A percentile compares a stretch with the other conserved stretches of the same genome.
phyloP scores from a whole-genome alignment of 2,888 invertebrate species.

The Merodon equestris region DNA sequence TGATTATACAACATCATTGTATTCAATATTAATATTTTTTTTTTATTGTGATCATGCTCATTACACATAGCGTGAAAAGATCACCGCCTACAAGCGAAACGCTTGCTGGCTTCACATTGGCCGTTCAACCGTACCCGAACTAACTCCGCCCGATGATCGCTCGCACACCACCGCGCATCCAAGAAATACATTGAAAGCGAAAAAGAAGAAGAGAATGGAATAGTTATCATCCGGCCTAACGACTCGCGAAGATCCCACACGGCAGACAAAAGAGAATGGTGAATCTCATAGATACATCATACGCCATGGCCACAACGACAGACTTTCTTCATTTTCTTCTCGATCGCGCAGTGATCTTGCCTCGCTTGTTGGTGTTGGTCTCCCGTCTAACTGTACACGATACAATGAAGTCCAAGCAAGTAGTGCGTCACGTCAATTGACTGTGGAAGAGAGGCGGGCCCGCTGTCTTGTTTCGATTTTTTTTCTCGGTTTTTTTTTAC shows the following conservation, averaged over 20 bases:
- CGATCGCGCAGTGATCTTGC: conserved; percentile 10
- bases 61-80: conserved; percentile 55
- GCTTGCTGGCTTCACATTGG: conserved; percentile 79
- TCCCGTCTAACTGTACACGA: too few relatives aligned
- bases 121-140: conserved; percentile 78
- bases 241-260: conserved; percentile 56
- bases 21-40: conserved; percentile 13
- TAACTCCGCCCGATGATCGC: conserved; percentile 78
- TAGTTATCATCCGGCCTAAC: conserved; percentile 47
- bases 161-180: conserved; percentile 43
- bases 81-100: conserved; percentile 74
- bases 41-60: conserved; percentile 59
- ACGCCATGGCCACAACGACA: conserved; percentile 57
- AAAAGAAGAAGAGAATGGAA: conserved; percentile 20
- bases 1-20: conserved; percentile 7
- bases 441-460: conserved; percentile 42
- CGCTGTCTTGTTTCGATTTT: conserved; percentile 15
- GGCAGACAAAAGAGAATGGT: conserved; percentile 47
- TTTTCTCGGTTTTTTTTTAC: not conserved
- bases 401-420: not conserved
- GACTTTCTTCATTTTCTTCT: conserved; percentile 65
- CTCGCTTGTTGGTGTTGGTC: conserved; percentile 33
- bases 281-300: conserved; percentile 61
- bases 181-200: conserved; percentile 22
- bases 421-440: conserved; percentile 23